Conservation (phyloP, 2,888 invertebrate genomes). For the Cabera pusaria region DNA sequence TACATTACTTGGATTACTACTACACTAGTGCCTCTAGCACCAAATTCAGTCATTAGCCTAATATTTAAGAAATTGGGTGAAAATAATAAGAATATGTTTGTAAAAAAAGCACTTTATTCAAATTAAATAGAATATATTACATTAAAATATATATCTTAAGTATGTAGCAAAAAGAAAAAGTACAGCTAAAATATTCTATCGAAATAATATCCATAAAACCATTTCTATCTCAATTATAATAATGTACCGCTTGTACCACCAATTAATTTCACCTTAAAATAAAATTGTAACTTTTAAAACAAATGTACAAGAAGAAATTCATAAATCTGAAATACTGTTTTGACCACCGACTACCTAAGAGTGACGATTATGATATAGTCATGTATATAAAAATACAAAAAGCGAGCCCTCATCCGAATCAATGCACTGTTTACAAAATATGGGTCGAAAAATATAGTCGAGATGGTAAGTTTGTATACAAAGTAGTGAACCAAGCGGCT, state of each 20-base stretch:
- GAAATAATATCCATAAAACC: constrained; percentile 76
- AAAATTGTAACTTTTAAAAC: constrained; percentile 60
- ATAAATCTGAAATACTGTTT: constrained; percentile 65
- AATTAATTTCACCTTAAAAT: constrained; percentile 65
- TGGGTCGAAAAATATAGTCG: constrained; percentile 73
- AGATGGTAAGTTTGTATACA: constrained; percentile 46
- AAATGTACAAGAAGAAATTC: constrained; percentile 62
- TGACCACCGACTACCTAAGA: constrained; percentile 45
- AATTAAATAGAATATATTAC: constrained; percentile 82
- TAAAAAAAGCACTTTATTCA: constrained; percentile 82
- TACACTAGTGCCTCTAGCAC: too few relatives aligned
- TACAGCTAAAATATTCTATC: constrained; percentile 78
- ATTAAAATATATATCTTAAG: constrained; percentile 81
- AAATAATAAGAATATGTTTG: constrained; percentile 34
- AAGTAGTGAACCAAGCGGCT: constrained; percentile 14
- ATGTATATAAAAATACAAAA: constrained; percentile 82
- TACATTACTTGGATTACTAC: too few relatives aligned
- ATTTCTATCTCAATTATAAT: constrained; percentile 48
- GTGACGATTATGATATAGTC: constrained; percentile 49
- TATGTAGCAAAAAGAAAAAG: constrained; percentile 71
- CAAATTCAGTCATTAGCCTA: too few relatives aligned
- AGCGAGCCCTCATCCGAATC: constrained; percentile 66
- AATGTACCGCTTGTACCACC: constrained; percentile 65
- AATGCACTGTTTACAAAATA: constrained; percentile 59
- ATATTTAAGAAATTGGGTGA: constrained; percentile 4